phyloP scores from a whole-genome alignment of 2,888 invertebrate genomes.

The Drosophila birchii region DNA sequence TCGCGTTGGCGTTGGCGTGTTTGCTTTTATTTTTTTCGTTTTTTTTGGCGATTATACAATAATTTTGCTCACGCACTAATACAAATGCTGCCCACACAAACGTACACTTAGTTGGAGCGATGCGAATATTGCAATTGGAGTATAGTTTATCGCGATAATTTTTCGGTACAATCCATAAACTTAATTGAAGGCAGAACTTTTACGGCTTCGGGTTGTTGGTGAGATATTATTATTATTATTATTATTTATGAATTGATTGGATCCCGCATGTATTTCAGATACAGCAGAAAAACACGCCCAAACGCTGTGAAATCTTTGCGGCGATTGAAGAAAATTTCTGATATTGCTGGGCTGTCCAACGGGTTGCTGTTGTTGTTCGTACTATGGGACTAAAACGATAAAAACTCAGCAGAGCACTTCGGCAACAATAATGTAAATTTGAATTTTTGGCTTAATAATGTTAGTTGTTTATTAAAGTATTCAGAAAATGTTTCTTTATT shows the following conservation, averaged over 20 bases:
- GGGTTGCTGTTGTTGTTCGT: conserved; percentile 13
- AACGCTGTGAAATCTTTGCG: conserved; percentile 57
- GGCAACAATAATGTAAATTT: neutral
- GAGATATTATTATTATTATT: conserved; percentile 47
- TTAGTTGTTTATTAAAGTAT: neutral
- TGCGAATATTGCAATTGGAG: conserved; percentile 32
- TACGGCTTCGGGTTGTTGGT: conserved; percentile 24
- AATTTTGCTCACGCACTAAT: conserved; percentile 54
- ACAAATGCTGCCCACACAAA: conserved; percentile 26
- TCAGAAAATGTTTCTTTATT: too few species aligned
- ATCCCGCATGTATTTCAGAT: conserved; percentile 52
- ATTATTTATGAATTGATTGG: conserved; percentile 48
- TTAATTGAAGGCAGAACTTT: conserved; percentile 34
- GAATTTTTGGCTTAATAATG: neutral
- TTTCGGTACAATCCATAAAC: conserved; percentile 27
- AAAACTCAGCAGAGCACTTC: neutral
- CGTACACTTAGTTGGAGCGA: conserved; percentile 8
- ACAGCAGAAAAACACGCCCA: conserved; percentile 77
- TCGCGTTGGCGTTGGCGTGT: conserved; percentile 39
- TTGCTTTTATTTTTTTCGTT: conserved; percentile 50
- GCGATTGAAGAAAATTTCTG: conserved; percentile 37
- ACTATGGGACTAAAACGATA: neutral
- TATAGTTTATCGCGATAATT: conserved; percentile 12
- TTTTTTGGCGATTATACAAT: conserved; percentile 77
- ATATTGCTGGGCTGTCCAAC: conserved; percentile 13